Evolutionary conservation across 2,113 vertebrate genomes (phyloP).

Genomic region (Prinia subflava): DNA sequence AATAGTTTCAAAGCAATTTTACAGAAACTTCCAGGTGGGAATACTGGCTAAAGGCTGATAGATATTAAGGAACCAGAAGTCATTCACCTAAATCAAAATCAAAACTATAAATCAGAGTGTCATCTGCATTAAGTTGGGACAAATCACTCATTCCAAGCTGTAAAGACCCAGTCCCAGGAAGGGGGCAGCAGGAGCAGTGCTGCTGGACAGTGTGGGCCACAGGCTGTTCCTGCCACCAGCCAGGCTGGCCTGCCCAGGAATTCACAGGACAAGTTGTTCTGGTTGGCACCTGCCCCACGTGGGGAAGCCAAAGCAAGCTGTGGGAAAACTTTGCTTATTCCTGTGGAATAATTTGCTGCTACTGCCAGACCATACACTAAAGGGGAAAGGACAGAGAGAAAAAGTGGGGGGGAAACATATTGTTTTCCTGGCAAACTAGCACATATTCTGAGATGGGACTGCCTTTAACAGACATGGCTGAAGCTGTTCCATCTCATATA

Average conservation of each 20-base stretch:
- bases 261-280: not conserved
- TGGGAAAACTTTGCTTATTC: not conserved
- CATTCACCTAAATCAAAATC: not conserved
- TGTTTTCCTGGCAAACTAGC: not conserved
- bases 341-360: not conserved
- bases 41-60: not conserved
- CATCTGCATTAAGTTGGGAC: not conserved
- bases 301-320: accelerated
- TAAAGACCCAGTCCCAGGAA: not conserved
- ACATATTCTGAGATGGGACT: not conserved
- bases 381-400: not conserved
- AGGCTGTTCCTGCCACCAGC: not conserved
- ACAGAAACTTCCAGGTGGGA: not conserved
- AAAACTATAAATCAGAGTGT: not conserved
- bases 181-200: not conserved
- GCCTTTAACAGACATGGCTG: not conserved
- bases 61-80: not conserved
- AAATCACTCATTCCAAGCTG: not conserved
- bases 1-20: not conserved
- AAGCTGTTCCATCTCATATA: not conserved
- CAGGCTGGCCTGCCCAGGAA: not conserved
- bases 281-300: accelerated
- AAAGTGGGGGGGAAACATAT: accelerated
- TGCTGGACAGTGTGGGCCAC: accelerated
- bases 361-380: not conserved